phyloP scores from a whole-genome alignment of 92 coral and sea anemone genomes.

The Pocillopora meandrina region DNA sequence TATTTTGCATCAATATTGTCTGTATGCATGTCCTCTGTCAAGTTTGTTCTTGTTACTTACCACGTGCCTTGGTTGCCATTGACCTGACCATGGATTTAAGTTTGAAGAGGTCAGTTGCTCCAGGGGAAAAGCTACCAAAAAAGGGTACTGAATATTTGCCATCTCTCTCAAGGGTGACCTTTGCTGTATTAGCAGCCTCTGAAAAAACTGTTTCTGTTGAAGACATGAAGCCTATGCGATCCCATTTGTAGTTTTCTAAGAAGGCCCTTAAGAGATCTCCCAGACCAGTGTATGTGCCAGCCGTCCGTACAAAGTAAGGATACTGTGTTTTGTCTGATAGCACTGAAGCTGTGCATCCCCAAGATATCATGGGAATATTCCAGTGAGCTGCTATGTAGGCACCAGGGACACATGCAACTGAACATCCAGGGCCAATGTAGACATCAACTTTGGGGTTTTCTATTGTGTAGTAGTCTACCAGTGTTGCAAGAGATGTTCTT shows the following conservation, averaged over 20 bases:
- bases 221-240: constrained; percentile 61
- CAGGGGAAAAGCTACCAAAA: constrained; percentile 70
- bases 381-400: constrained; percentile 72
- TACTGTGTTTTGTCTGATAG: constrained; percentile 64
- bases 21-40: background rate
- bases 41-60: constrained; percentile 39
- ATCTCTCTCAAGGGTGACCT: constrained; percentile 52
- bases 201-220: constrained; percentile 59
- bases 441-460: constrained; percentile 68
- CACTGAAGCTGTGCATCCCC: constrained; percentile 72
- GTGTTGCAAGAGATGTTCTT: constrained; percentile 41
- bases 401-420: constrained; percentile 65
- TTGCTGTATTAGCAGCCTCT: constrained; percentile 38
- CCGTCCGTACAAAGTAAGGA: constrained; percentile 79
- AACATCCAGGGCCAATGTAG: constrained; percentile 83
- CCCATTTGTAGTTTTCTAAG: constrained; percentile 54
- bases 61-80: constrained; percentile 51
- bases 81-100: constrained; percentile 62
- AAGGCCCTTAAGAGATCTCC: constrained; percentile 46
- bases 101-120: constrained; percentile 28
- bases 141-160: constrained; percentile 46
- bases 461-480: constrained; percentile 50
- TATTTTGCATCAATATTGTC: no score
- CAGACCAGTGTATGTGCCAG: constrained; percentile 52
- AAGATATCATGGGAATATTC: constrained; percentile 75